Evolutionary conservation across 2,888 invertebrate genomes (phyloP).

Genomic region (Camptogramma bilineatum): DNA sequence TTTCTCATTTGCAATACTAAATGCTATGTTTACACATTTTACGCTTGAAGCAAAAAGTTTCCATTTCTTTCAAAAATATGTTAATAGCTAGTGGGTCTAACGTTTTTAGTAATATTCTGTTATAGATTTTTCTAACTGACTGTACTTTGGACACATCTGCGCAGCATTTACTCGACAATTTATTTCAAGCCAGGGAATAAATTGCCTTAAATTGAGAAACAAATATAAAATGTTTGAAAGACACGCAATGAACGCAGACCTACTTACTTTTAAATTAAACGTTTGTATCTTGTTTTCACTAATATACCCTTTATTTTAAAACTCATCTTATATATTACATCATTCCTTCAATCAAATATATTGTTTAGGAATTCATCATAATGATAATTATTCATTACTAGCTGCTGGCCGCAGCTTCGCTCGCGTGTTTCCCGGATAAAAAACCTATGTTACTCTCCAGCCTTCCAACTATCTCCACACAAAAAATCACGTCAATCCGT

Average conservation of each 20-base stretch:
- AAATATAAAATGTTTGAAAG: constrained; percentile 17
- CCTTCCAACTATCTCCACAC: too few relatives aligned
- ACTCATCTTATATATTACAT: background rate
- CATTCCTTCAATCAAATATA: too few relatives aligned
- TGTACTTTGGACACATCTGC: constrained; percentile 21
- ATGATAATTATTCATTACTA: too few relatives aligned
- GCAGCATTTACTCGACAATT: constrained; percentile 26
- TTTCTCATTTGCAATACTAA: too few relatives aligned
- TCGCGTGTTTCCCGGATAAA: too few relatives aligned
- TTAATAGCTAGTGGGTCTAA: too few relatives aligned
- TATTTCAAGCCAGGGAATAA: constrained; percentile 20
- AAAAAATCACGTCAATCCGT: too few relatives aligned
- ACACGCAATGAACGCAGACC: constrained; percentile 15
- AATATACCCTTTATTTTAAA: background rate
- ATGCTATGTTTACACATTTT: too few relatives aligned
- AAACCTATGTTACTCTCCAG: too few relatives aligned
- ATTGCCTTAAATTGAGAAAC: constrained; percentile 12
- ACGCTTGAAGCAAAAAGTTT: too few relatives aligned
- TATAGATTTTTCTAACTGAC: background rate
- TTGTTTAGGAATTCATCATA: too few relatives aligned
- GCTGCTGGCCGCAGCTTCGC: too few relatives aligned
- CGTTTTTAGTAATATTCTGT: background rate
- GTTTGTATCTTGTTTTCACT: constrained; percentile 1
- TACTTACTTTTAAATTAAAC: constrained; percentile 10
- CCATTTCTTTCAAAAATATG: background rate